Evolutionary conservation across 1,140 invertebrate species (phyloP), one percentile per base, ranked within the genome.

Genomic region (Caerostris darwini): DNA sequence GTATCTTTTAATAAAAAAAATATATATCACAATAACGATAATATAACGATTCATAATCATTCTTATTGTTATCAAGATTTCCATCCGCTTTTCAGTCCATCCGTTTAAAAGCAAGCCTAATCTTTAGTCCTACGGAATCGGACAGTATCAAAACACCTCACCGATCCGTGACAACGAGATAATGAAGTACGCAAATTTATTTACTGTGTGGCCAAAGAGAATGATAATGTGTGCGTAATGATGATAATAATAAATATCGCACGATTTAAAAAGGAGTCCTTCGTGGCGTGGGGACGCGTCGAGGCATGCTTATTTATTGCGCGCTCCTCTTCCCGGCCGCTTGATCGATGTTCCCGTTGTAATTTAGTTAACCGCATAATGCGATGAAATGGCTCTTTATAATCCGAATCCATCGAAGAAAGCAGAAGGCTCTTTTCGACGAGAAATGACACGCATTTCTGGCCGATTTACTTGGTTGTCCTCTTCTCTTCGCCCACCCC

Each of bases 341-440:
- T 87, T 93, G 92, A 93, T 93, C 92, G 85, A 93, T 87, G 82
- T 14, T 12, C 10, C 53, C 83, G 82, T 50, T 87, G 83, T 93
- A 93, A 93, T 93, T 93, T 93, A 87, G 92, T 93, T 93, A 93
- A 87, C 92, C 92, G 83, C 92, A 93, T 93, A 87, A 93, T 87
- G 67, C 92, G 92, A 87, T 87, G 92, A 93, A 93, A 93, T 87
- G 92, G 83, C 92, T 86, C 92, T 93, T 93, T 87, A 93, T 93
- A 93, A 93, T 93, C 92, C 67, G 82, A 93, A 93, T 93, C 92
- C 83, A 93, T 93, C 92, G 92, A 93, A 92, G 90, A 92, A 92
- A 83, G 77, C 77, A 64, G 58, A 82, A 81, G 89, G 71, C 69
- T 61, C 69, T 81, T 90, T 90, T 54, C 71, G 89, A 92, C 77